Evolutionary conservation across 2,113 vertebrate species (phyloP).

Genomic region (Vidua macroura): DNA sequence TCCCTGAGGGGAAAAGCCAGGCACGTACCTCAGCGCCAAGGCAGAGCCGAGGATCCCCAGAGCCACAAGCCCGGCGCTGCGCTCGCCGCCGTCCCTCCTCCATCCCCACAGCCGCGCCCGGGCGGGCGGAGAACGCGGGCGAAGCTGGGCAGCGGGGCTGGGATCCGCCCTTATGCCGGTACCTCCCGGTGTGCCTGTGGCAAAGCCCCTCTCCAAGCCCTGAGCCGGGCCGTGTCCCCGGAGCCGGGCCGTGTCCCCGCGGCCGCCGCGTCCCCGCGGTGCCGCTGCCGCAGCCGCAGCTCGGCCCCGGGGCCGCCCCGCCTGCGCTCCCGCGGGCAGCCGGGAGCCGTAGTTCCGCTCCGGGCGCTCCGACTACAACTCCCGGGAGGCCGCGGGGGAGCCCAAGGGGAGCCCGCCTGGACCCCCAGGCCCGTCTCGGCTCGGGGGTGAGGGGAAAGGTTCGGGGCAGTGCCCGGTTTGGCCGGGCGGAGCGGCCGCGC

Average conservation of each 20-base stretch:
- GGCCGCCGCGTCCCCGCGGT: background rate
- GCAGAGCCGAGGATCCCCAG: background rate
- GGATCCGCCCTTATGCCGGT: background rate
- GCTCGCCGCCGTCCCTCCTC: background rate
- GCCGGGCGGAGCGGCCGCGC: background rate
- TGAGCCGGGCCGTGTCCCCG: background rate
- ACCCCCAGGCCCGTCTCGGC: background rate
- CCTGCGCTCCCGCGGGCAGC: background rate
- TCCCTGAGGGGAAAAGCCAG: rapidly evolving
- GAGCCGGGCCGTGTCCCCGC: background rate
- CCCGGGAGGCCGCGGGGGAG: background rate
- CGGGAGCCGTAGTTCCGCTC: background rate
- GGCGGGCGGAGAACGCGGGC: background rate
- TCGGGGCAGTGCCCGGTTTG: rapidly evolving
- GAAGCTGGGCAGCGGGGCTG: background rate
- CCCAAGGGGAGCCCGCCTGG: background rate
- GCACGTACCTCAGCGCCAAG: background rate
- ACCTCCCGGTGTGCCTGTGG: background rate
- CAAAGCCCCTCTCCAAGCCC: background rate
- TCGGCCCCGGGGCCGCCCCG: slow-evolving; percentile 1
- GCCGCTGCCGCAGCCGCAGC: background rate
- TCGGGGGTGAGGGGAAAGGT: background rate
- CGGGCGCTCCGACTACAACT: background rate
- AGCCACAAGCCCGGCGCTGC: background rate
- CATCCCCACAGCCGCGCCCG: background rate